Percentiles rank a stretch among this genome's conserved stretches.
Evolutionary conservation across 1,140 invertebrate species (phyloP).

Genomic region (Platorchestia sp.): DNA sequence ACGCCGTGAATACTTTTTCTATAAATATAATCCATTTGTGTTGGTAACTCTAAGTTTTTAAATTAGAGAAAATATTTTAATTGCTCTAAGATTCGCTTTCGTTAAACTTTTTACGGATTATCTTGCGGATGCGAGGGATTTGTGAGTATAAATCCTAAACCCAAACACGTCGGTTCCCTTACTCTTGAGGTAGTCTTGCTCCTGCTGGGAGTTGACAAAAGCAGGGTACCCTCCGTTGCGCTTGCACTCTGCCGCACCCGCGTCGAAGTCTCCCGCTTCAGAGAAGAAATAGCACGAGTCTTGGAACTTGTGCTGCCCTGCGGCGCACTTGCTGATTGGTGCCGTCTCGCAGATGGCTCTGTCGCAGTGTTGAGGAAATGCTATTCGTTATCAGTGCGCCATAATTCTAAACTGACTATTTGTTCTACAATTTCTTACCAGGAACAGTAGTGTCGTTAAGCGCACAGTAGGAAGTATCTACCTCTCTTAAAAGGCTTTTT

Average conservation of each 20-base stretch:
- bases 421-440: background rate
- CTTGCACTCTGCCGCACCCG: conserved; percentile 5
- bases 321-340: background rate
- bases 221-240: background rate
- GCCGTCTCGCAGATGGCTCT: background rate
- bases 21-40: too few relatives aligned
- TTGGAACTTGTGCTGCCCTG: background rate
- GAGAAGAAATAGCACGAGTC: conserved; percentile 34
- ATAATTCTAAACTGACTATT: background rate
- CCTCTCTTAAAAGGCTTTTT: background rate
- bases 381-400: too few relatives aligned
- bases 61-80: background rate
- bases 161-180: background rate
- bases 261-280: background rate
- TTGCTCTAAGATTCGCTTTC: background rate
- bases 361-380: background rate
- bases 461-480: background rate
- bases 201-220: conserved; percentile 20
- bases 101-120: background rate
- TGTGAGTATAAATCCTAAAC: background rate
- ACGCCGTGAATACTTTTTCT: too few relatives aligned
- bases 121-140: background rate
- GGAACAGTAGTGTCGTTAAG: background rate
- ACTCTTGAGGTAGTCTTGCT: background rate
- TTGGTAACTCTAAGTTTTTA: background rate